Percentiles rank a stretch among this genome's conserved stretches.
phyloP scores from a whole-genome alignment of 2,113 vertebrate species.

The Turnix velox region DNA sequence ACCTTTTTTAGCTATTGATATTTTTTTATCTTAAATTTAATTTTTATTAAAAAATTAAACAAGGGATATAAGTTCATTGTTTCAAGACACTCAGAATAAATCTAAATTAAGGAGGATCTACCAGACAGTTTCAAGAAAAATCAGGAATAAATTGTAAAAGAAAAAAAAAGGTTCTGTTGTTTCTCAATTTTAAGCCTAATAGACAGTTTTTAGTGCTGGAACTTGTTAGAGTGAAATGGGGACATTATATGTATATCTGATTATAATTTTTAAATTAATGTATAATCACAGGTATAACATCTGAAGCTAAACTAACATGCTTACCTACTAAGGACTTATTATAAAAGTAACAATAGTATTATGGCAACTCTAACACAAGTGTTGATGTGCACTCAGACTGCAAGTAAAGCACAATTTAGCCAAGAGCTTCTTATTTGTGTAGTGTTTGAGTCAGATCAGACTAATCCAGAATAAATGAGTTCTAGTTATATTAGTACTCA shows the following conservation, averaged over 20 bases:
- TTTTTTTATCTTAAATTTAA: background rate
- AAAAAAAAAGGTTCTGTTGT: background rate
- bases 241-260: background rate
- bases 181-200: background rate
- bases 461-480: conserved; percentile 35
- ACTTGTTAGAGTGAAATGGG: background rate
- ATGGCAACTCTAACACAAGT: background rate
- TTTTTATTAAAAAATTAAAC: background rate
- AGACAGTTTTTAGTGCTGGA: background rate
- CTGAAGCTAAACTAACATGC: background rate
- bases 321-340: conserved; percentile 22
- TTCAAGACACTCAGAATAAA: background rate
- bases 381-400: background rate
- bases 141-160: background rate
- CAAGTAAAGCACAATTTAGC: conserved; percentile 39
- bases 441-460: background rate
- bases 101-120: background rate
- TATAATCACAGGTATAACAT: background rate
- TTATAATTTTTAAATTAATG: background rate
- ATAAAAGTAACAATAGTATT: conserved; percentile 33
- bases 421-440: conserved; percentile 33
- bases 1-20: background rate
- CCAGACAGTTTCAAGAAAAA: background rate
- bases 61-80: background rate
- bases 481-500: background rate